Percentiles rank a stretch among this genome's conserved stretches.
Evolutionary conservation across 2,888 invertebrate genomes (phyloP).

Genomic region (Tinea pellionella): DNA sequence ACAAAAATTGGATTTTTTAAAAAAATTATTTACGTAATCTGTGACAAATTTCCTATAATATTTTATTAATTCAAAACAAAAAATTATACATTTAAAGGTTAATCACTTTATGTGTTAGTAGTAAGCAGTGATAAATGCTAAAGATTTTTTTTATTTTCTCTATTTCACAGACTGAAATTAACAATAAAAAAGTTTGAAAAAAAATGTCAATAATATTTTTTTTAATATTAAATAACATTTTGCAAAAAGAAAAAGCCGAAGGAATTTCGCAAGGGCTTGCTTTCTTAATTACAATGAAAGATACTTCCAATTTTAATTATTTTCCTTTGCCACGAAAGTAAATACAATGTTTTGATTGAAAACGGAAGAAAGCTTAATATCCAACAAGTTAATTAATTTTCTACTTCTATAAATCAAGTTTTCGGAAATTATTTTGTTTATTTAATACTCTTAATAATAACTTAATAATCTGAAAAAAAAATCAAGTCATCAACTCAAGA

Average conservation of each 20-base stretch:
- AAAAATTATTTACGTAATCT: too few relatives aligned
- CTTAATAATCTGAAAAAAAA: too few relatives aligned
- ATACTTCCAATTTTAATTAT: slow-evolving; percentile 33
- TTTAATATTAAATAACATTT: slow-evolving; percentile 12
- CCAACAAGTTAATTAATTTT: slow-evolving; percentile 31
- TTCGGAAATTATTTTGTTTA: neutral
- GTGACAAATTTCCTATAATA: too few relatives aligned
- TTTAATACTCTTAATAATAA: neutral
- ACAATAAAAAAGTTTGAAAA: neutral
- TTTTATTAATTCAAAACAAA: too few relatives aligned
- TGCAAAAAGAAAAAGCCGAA: neutral
- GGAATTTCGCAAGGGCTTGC: slow-evolving; percentile 16
- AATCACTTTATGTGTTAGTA: too few relatives aligned
- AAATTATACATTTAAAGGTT: too few relatives aligned
- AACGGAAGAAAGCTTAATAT: slow-evolving; percentile 24
- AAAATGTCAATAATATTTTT: neutral
- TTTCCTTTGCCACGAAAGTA: slow-evolving; percentile 27
- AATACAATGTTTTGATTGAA: slow-evolving; percentile 34
- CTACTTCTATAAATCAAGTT: slow-evolving; percentile 22
- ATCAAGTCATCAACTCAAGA: too few relatives aligned
- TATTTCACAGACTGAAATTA: neutral
- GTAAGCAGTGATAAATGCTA: too few relatives aligned
- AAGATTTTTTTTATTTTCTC: neutral
- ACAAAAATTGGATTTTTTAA: too few relatives aligned
- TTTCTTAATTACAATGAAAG: slow-evolving; percentile 31